These are phyloP conservation scores for Euglossa dilemma DNA, from an alignment of 1,140 invertebrate species.

Conservation along the genomic window DNA sequence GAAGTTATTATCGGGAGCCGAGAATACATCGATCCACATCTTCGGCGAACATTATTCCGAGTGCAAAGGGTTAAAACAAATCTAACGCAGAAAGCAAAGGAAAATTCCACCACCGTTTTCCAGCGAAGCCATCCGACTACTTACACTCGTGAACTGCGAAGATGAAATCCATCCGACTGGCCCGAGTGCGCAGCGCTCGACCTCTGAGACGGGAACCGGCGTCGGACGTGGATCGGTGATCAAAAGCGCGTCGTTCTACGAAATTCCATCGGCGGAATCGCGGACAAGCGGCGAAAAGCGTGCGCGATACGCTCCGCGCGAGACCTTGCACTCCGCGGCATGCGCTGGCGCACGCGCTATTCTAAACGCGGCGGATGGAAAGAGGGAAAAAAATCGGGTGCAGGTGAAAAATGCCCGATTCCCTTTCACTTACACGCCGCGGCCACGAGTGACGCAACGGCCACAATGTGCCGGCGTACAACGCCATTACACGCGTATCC, in stretches of 20 bases:
- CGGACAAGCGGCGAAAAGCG: background rate
- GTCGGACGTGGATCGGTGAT: background rate
- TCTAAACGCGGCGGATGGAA: conserved; percentile 9
- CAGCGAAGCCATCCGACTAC: too few species aligned
- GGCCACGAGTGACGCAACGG: conserved; percentile 51
- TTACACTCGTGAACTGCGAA: too few species aligned
- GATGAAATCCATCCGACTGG: too few species aligned
- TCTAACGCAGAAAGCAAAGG: too few species aligned
- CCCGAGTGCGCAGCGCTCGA: too few species aligned
- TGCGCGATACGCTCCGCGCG: background rate
- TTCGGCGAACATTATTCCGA: too few species aligned
- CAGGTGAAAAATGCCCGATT: conserved; percentile 59
- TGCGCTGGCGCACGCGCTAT: conserved; percentile 17
- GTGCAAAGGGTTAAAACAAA: too few species aligned
- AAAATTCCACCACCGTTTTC: too few species aligned
- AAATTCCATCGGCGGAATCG: background rate
- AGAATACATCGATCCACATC: too few species aligned
- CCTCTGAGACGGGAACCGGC: too few species aligned
- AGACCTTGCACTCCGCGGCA: conserved; percentile 46
- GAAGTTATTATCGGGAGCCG: too few species aligned
- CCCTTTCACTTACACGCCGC: conserved; percentile 59
- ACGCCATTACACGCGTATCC: conserved; percentile 49
- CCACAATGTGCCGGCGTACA: conserved; percentile 42
- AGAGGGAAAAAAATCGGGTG: conserved; percentile 9
- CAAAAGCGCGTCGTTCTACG: background rate